Percentiles rank a stretch among this genome's conserved stretches.
phyloP scores from a whole-genome alignment of 1,140 invertebrate species.

The Monomorium pharaonis region DNA sequence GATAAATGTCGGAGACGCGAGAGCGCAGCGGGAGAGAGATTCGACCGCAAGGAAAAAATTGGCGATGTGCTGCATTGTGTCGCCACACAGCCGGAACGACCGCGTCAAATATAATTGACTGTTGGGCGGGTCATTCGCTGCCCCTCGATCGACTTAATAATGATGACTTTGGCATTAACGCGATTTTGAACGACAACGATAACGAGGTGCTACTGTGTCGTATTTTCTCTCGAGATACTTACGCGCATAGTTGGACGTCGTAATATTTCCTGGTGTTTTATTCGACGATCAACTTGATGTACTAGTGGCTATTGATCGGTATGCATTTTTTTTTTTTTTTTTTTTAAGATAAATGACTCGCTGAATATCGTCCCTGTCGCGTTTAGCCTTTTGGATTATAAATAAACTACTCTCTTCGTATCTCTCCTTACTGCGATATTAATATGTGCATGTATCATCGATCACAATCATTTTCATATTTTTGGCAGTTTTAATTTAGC shows the following conservation, averaged over 20 bases:
- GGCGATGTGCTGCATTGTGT: not conserved
- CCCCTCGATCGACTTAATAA: constrained; percentile 7
- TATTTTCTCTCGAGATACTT: not conserved
- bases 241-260: not conserved
- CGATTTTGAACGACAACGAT: not conserved
- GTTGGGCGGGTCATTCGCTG: not conserved
- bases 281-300: constrained; percentile 12
- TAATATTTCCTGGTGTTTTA: constrained; percentile 33
- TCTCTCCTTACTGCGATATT: not conserved
- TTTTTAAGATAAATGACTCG: not conserved
- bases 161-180: not conserved
- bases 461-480: not conserved
- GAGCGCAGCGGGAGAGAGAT: not conserved
- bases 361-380: not conserved
- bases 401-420: not conserved
- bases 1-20: constrained; percentile 37
- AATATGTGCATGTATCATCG: not conserved
- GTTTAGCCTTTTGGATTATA: constrained; percentile 8
- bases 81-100: not conserved
- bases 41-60: not conserved
- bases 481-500: not conserved
- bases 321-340: not conserved
- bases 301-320: not conserved
- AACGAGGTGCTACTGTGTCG: constrained; percentile 10
- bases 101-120: constrained; percentile 41